Percentiles rank a stretch among this genome's conserved stretches.
These are phyloP conservation scores for Gymnarchus niloticus DNA, from an alignment of 2,113 vertebrate species.

Conservation along the genomic window DNA sequence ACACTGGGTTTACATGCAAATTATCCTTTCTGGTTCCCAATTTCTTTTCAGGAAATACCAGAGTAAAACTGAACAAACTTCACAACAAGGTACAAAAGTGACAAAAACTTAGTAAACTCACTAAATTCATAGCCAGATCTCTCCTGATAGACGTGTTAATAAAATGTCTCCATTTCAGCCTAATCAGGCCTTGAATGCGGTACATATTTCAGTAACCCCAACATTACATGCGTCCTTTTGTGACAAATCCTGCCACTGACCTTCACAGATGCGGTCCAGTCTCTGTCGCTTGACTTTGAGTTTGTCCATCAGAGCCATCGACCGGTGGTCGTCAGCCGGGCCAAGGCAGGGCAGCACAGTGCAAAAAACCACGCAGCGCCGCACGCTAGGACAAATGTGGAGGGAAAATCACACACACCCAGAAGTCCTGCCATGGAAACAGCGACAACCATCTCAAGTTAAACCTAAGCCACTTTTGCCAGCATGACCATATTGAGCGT, in stretches of 20 bases:
- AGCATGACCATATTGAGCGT: neutral
- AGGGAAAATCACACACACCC: conserved; percentile 27
- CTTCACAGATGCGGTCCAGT: conserved; percentile 77
- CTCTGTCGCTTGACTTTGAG: conserved; percentile 87
- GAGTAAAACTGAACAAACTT: neutral
- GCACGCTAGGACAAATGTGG: neutral
- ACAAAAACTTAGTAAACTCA: neutral
- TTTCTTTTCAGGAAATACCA: neutral
- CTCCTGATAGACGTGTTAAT: too few species aligned
- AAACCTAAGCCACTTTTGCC: neutral
- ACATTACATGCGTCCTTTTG: neutral
- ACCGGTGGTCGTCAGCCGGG: conserved; percentile 56
- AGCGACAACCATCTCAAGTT: neutral
- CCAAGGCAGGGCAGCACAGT: conserved; percentile 42
- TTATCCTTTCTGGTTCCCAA: neutral
- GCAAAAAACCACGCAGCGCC: conserved; percentile 20
- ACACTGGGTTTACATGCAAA: too few species aligned
- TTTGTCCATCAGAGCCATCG: conserved; percentile 80
- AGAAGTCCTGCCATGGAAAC: conserved; percentile 38
- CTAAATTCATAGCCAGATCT: neutral
- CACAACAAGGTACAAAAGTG: neutral
- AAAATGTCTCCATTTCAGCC: too few species aligned
- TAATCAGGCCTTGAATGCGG: too few species aligned
- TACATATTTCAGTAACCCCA: neutral
- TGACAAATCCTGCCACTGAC: conserved; percentile 44